Base-by-base conservation (phyloP, 1,140 invertebrate genomes). In the Penaeus chinensis region DNA sequence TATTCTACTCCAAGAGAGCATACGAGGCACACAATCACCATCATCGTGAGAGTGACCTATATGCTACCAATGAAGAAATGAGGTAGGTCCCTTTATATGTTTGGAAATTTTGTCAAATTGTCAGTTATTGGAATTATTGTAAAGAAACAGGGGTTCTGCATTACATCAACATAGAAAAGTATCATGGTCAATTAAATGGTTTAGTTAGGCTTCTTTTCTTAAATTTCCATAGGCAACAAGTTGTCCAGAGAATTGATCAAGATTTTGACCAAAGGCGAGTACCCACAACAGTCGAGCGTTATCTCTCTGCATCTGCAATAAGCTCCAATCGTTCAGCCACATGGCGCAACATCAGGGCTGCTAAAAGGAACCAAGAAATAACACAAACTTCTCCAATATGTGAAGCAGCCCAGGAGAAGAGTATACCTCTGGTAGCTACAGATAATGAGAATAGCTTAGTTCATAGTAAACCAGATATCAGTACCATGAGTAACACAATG, bases 1-100 rank as follows among this genome's bases (percentile, higher is more conserved):
- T 95, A 24, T 95, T 95, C 91, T 95, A 94, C 89, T 95, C 94
- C 90, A 93, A 95, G 90, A 94, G 93, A 91, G 95, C 94, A 3
- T 95, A 95, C 91, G 93, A 95, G 83, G 92, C 93, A 69, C 95
- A 95, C 89, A 93, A 94, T 62, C 93, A 93, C 84, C 95, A 94
- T 91, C 95, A 95, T 91, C 93, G 93, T 60, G 92, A 93, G 11
- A 93, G 94, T 87, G 95, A 95, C 92, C 90, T 95, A 22, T 95
- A 95, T 91, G 94, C 94, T 89, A 94, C 94, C 89, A 94, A 93
- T 83, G 94, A 95, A 91, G 93, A 95, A 91, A 93, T 94, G 92
- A 93, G 94, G 92, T 93, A 87, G 84, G 87, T 63, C 20, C 20
- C 47, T 3, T 16, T 88, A 60, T 16, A 2, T 24, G 27, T 54